Base-by-base conservation (phyloP, 2,888 invertebrate species). In the Camptogramma bilineatum region DNA sequence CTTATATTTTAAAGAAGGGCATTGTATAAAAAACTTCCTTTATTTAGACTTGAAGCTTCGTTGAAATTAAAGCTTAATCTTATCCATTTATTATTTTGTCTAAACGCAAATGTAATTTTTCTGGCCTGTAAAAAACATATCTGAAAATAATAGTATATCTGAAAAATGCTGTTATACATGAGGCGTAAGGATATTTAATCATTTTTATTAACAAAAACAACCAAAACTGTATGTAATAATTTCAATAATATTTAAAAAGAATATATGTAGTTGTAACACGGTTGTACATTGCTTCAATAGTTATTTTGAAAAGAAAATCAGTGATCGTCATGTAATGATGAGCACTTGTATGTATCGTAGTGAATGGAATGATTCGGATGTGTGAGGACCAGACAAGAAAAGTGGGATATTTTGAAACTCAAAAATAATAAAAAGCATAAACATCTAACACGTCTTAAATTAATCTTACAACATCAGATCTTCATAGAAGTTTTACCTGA, bases 321-420 rank as follows among this genome's bases (percentile, higher is more conserved):
- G 68, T 69, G 77, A 77, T 71, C 75, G 79, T 73, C 90, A 91
- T 91, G 68, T 86, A 86, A 91, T 91, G 90, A 73, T 77, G 79
- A 59, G 75, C 80, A 76, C 64, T 81, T 80, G 77, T 78, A 85
- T 85, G 83, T 84, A 80, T 83, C 80, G 80, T 86, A 86, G 80
- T 78, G 55, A 80, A 80, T 79, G 71, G 63, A 68, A 64, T 64
- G 61, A 56, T 63, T 54, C 28, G 59, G 60, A 74, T 72, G 77
- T 66, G 73, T 78, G 76, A 78, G 83, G 83, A 83, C 81, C 84
- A 83, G 78, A 73, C 64, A 77, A 75, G 74, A 66, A 70, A 72
- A 21, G 69, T 68, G 75, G 72, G 73, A 72, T 73, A 70, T 69
- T 77, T 80, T 73, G 65, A 62, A 68, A 60, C 39, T n/a, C 1